Evolutionary conservation across 1,140 invertebrate genomes (phyloP).

Genomic region (Aphis craccivora): DNA sequence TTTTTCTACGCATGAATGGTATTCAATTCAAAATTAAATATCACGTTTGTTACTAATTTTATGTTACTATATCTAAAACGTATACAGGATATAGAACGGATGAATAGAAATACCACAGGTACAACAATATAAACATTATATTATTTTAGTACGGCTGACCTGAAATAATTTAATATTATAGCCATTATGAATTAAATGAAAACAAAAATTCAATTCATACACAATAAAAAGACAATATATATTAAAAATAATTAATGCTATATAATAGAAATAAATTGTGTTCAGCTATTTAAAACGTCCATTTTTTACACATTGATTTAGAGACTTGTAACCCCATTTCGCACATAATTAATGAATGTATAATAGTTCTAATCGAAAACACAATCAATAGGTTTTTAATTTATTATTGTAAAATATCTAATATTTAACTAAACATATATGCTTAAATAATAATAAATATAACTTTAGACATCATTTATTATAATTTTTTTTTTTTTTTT

Average conservation of each 20-base stretch:
- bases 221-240: not conserved
- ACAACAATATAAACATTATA: constrained; percentile 14
- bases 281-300: not conserved
- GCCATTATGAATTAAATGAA: constrained; percentile 24
- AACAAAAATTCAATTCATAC: constrained; percentile 1
- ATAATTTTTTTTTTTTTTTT: not conserved
- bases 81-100: constrained; percentile 7
- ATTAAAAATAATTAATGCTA: constrained; percentile 6
- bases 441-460: not conserved
- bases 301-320: not conserved
- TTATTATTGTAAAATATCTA: not conserved
- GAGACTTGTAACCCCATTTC: not conserved
- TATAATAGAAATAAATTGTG: not conserved
- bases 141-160: constrained; percentile 20
- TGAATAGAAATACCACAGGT: not conserved
- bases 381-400: not conserved
- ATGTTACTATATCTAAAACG: not conserved
- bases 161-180: constrained; percentile 27
- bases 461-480: not conserved
- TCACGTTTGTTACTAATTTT: constrained; percentile 51
- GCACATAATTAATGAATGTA: not conserved
- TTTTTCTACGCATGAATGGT: constrained; percentile 39
- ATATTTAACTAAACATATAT: not conserved
- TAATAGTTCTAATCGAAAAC: not conserved
- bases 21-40: constrained; percentile 44